Conservation (phyloP, 2,888 invertebrate species). For the Stratiomys singularior region DNA sequence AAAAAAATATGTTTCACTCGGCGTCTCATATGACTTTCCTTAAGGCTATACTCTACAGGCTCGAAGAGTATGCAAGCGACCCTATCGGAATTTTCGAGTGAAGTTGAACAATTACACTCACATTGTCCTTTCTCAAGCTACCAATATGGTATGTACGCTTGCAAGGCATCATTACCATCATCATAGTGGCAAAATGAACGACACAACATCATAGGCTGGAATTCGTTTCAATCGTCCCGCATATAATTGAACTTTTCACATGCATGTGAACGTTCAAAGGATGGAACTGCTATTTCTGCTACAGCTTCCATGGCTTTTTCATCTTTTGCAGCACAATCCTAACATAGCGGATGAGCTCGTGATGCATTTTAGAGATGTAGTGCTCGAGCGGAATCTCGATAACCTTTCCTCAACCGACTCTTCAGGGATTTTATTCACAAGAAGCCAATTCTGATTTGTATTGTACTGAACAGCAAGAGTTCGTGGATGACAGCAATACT, state of each 20-base stretch:
- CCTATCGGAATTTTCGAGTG: slow-evolving; percentile 39
- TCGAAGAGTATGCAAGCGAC: background rate
- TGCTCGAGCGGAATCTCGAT: slow-evolving; percentile 35
- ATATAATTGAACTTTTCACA: slow-evolving; percentile 50
- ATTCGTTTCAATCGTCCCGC: slow-evolving; percentile 50
- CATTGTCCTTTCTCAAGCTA: slow-evolving; percentile 24
- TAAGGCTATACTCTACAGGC: background rate
- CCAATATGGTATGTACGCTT: background rate
- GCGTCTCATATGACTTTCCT: background rate
- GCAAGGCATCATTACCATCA: background rate
- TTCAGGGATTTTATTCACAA: background rate
- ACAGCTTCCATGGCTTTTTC: background rate
- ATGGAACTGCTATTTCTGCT: background rate
- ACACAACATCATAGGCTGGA: slow-evolving; percentile 30
- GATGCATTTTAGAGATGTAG: slow-evolving; percentile 13
- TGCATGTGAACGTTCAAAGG: slow-evolving; percentile 33
- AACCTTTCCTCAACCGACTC: slow-evolving; percentile 31
- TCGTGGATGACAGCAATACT: background rate
- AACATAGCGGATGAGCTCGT: slow-evolving; percentile 6
- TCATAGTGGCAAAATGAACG: background rate
- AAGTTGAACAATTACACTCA: slow-evolving; percentile 30
- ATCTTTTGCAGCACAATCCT: background rate
- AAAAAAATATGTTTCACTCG: slow-evolving; percentile 17
- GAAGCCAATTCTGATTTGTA: slow-evolving; percentile 9
- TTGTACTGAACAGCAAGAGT: background rate